A percentile compares a stretch with the other conserved stretches of the same genome.
Conservation (phyloP, 2,888 invertebrate species). For the Drosophila mimetica region DNA sequence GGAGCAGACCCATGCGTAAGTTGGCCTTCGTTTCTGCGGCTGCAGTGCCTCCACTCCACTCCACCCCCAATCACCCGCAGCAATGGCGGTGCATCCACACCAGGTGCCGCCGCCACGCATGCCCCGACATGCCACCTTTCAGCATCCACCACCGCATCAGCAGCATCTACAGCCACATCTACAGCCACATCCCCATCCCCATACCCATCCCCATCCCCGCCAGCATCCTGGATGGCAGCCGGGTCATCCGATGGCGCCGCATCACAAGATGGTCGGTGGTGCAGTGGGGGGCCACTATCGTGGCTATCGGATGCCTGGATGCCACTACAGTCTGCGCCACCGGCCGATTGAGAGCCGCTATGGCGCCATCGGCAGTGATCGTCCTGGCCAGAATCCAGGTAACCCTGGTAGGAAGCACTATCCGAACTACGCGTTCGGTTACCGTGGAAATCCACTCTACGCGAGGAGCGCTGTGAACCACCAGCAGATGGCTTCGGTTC, state of each 20-base stretch:
- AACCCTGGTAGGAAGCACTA: no score
- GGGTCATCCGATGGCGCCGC: neutral
- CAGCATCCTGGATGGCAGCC: neutral
- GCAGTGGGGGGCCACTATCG: neutral
- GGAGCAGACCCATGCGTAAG: conserved; percentile 48
- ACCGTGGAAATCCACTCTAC: neutral
- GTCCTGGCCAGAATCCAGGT: neutral
- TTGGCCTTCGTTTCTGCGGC: no score
- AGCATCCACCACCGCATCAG: conserved; percentile 4
- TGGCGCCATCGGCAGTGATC: conserved; percentile 22
- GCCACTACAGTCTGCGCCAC: neutral
- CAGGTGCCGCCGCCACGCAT: neutral
- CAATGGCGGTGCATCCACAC: conserved; percentile 42
- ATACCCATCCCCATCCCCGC: neutral
- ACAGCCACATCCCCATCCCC: neutral
- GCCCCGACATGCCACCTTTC: conserved; percentile 2
- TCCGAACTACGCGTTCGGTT: neutral
- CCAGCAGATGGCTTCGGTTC: no score
- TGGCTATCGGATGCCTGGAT: neutral
- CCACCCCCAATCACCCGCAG: neutral
- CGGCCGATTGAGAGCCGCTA: conserved; percentile 32
- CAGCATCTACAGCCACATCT: neutral
- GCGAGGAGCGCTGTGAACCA: neutral
- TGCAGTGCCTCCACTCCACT: no score
- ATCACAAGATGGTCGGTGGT: conserved; percentile 5